phyloP scores from a whole-genome alignment of 2,888 invertebrate species.

The Ganaspis brasiliensis region DNA sequence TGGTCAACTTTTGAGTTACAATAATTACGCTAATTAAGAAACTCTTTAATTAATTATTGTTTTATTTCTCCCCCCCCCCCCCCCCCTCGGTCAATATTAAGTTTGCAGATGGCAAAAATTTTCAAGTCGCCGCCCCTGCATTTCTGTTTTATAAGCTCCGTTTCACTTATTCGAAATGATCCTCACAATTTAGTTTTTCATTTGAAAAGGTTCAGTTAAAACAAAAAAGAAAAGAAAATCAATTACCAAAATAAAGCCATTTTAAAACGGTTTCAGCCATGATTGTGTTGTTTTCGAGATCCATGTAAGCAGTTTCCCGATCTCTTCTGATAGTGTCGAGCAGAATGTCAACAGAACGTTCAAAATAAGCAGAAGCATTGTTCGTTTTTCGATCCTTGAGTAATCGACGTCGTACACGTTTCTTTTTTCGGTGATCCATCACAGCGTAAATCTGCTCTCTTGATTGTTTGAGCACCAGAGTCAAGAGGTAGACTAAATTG shows the following conservation, averaged over 20 bases:
- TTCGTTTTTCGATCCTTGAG: constrained; percentile 57
- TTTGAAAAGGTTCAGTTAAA: too few relatives aligned
- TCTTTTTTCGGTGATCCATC: constrained; percentile 46
- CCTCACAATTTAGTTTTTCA: too few relatives aligned
- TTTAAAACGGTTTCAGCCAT: constrained; percentile 84
- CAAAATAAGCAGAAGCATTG: constrained; percentile 78
- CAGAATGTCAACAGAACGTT: constrained; percentile 83
- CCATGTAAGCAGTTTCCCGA: constrained; percentile 81
- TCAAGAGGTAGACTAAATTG: constrained; percentile 84
- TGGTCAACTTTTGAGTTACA: too few relatives aligned
- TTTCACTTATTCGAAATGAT: too few relatives aligned
- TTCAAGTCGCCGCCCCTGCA: too few relatives aligned
- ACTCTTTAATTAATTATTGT: too few relatives aligned
- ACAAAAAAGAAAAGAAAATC: not conserved
- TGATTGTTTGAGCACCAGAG: constrained; percentile 85
- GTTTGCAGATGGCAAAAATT: too few relatives aligned
- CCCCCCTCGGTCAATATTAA: too few relatives aligned
- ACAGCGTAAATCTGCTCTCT: constrained; percentile 80
- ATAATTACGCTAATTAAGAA: too few relatives aligned
- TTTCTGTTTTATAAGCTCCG: too few relatives aligned
- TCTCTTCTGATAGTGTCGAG: constrained; percentile 84
- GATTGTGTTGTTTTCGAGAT: constrained; percentile 80
- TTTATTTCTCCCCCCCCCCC: too few relatives aligned
- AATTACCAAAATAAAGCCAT: constrained; percentile 83
- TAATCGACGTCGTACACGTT: constrained; percentile 48